Evolutionary conservation across 2,888 invertebrate species (phyloP).

Genomic region (Scaeva pyrastri): DNA sequence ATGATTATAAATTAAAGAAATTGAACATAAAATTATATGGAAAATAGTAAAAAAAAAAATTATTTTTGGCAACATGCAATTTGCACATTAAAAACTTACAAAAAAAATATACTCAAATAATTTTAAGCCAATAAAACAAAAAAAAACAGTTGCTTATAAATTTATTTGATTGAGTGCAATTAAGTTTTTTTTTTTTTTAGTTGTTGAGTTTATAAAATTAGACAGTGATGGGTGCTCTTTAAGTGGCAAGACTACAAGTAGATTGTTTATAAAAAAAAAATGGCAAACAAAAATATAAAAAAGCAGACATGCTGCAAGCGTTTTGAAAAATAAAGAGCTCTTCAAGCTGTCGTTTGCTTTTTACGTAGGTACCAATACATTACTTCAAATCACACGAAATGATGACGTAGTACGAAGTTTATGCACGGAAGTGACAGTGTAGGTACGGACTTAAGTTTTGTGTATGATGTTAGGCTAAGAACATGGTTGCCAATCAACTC

Average conservation of each 20-base stretch:
- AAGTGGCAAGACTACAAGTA: slow-evolving; percentile 33
- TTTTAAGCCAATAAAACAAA: background rate
- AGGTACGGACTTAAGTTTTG: background rate
- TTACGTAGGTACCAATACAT: background rate
- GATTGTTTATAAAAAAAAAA: slow-evolving; percentile 42
- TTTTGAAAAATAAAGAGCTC: slow-evolving; percentile 32
- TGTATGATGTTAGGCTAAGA: background rate
- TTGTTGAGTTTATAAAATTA: slow-evolving; percentile 22
- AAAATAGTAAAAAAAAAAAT: slow-evolving; percentile 6
- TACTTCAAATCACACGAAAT: background rate
- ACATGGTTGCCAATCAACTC: background rate
- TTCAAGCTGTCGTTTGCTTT: slow-evolving; percentile 35
- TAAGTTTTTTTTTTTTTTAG: slow-evolving; percentile 25
- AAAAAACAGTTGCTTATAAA: slow-evolving; percentile 19
- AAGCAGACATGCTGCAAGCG: background rate
- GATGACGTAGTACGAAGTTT: slow-evolving; percentile 22
- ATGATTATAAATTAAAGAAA: background rate
- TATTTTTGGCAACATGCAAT: slow-evolving; percentile 41
- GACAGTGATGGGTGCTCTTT: slow-evolving; percentile 37
- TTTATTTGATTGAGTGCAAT: slow-evolving; percentile 23
- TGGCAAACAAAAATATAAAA: background rate
- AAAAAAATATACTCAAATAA: background rate
- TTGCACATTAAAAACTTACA: slow-evolving; percentile 22
- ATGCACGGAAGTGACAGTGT: slow-evolving; percentile 59
- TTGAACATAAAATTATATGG: slow-evolving; percentile 44